phyloP scores from a whole-genome alignment of 2,888 invertebrate genomes.

The Drosophila mimetica region DNA sequence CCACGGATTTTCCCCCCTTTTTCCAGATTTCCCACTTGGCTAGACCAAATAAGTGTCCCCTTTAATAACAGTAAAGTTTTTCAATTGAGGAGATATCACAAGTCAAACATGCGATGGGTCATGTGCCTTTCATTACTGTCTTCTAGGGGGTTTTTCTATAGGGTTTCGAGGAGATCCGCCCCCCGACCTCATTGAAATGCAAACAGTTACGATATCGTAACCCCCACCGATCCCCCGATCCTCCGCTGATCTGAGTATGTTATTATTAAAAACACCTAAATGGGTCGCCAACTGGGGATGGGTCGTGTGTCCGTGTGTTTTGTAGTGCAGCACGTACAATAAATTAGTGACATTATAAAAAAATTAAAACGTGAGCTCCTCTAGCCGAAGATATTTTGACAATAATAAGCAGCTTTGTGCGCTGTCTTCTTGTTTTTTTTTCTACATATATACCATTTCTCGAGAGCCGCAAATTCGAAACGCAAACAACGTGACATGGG shows the following conservation, averaged over 20 bases:
- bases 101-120: constrained; percentile 38
- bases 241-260: constrained; percentile 49
- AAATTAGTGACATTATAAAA: constrained; percentile 77
- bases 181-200: constrained; percentile 64
- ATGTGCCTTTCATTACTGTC: constrained; percentile 21
- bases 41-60: constrained; percentile 59
- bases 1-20: constrained; percentile 20
- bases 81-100: constrained; percentile 53
- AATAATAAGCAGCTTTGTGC: constrained; percentile 64
- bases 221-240: constrained; percentile 12
- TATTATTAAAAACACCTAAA: constrained; percentile 77
- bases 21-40: constrained; percentile 45
- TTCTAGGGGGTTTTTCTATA: background rate
- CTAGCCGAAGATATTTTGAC: constrained; percentile 54
- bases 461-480: constrained; percentile 61
- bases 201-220: constrained; percentile 48
- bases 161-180: constrained; percentile 17
- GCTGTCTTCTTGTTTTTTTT: constrained; percentile 17
- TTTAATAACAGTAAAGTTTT: constrained; percentile 52
- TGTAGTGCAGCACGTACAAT: constrained; percentile 77
- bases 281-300: constrained; percentile 56
- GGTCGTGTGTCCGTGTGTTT: constrained; percentile 47
- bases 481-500: constrained; percentile 69
- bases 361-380: constrained; percentile 76
- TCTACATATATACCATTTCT: constrained; percentile 9